These are phyloP conservation scores for Spondyliosoma cantharus DNA, from an alignment of 2,797 vertebrate species.

Conservation along the genomic window DNA sequence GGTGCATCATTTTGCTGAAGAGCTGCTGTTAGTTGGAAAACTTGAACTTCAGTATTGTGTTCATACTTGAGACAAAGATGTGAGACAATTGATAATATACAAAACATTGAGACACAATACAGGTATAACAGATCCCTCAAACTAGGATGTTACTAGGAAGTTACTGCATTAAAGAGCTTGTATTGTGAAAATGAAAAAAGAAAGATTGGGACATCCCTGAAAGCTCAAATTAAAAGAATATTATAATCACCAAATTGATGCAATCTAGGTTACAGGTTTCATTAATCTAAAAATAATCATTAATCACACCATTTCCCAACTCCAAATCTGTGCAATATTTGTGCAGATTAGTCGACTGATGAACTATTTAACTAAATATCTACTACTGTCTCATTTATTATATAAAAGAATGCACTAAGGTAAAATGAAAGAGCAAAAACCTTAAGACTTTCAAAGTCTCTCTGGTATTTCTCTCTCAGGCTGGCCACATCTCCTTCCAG, in stretches of 20 bases:
- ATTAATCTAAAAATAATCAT: not conserved
- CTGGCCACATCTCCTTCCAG: constrained; percentile 87
- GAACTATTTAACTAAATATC: constrained; percentile 39
- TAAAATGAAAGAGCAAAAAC: constrained; percentile 83
- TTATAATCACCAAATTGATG: not conserved
- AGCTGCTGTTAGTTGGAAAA: not conserved
- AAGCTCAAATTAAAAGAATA: not conserved
- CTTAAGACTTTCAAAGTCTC: constrained; percentile 98
- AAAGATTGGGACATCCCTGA: constrained; percentile 21
- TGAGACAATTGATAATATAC: too few species aligned
- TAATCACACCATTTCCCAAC: constrained; percentile 69
- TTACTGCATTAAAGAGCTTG: not conserved
- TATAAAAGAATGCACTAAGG: constrained; percentile 38
- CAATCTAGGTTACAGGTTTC: not conserved
- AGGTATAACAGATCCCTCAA: too few species aligned
- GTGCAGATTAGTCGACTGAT: constrained; percentile 42
- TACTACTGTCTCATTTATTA: constrained; percentile 36
- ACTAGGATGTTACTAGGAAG: too few species aligned
- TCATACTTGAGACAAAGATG: too few species aligned
- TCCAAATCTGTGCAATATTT: constrained; percentile 18
- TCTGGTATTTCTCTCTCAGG: constrained; percentile 96
- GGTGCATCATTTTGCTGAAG: not conserved
- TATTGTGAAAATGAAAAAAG: too few species aligned
- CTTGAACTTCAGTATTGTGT: not conserved
- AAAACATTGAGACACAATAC: not conserved